phyloP scores from a whole-genome alignment of 2,797 vertebrate genomes.

The Paedocypris micromegethes region DNA sequence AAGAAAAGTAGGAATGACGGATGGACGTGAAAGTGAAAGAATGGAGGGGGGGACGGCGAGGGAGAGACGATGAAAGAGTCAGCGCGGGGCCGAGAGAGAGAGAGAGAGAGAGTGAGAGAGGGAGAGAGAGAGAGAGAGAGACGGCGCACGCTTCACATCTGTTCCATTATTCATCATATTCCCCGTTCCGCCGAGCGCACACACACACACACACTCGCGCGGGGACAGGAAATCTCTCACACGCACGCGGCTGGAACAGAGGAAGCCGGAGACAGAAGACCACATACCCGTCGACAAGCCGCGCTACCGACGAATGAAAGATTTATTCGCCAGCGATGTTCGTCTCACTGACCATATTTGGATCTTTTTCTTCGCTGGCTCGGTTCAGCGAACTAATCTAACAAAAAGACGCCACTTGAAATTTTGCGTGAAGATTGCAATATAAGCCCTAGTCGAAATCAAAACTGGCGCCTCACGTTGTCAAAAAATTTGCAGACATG shows the following conservation, averaged over 20 bases:
- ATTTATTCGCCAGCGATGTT: too few species aligned
- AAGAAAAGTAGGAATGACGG: slow-evolving; percentile 22
- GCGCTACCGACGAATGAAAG: background rate
- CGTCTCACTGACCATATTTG: too few species aligned
- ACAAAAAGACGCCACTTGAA: too few species aligned
- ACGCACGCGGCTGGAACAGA: slow-evolving; percentile 26
- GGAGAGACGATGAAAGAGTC: slow-evolving; percentile 39
- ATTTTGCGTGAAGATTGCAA: too few species aligned
- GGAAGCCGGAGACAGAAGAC: slow-evolving; percentile 18
- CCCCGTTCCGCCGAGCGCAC: slow-evolving; percentile 27
- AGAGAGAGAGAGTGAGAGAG: slow-evolving; percentile 16
- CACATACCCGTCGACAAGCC: slow-evolving; percentile 18
- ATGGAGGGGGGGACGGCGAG: slow-evolving; percentile 17
- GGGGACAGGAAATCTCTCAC: slow-evolving; percentile 42
- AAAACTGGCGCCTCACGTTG: too few species aligned
- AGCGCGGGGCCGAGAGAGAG: slow-evolving; percentile 8
- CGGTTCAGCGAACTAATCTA: too few species aligned
- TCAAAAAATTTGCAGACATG: too few species aligned
- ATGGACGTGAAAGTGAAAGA: slow-evolving; percentile 10
- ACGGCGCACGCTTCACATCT: slow-evolving; percentile 49
- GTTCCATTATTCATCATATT: slow-evolving; percentile 53
- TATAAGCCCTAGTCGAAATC: too few species aligned
- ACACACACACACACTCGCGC: slow-evolving; percentile 18
- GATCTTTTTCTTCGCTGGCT: too few species aligned
- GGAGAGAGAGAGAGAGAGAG: slow-evolving; percentile 36